Conservation (phyloP, 1,140 invertebrate species). For the Schlechtendalia chinensis region DNA sequence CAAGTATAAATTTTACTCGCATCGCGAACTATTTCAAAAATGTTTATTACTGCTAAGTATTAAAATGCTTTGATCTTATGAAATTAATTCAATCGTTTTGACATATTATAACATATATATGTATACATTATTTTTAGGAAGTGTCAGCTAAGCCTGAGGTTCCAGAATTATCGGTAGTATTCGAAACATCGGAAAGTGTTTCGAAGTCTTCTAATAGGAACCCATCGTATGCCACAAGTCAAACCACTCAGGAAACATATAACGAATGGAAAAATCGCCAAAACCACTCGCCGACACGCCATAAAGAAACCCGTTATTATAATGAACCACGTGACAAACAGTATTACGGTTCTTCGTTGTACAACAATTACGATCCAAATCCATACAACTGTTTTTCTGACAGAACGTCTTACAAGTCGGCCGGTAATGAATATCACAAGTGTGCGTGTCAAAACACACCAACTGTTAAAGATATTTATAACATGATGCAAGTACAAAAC, state of each 20-base stretch:
- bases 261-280: conserved; percentile 40
- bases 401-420: background rate
- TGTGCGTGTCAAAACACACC: conserved; percentile 23
- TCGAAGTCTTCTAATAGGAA: background rate
- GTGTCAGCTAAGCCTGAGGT: conserved; percentile 44
- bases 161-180: conserved; percentile 51
- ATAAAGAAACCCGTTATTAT: conserved; percentile 22
- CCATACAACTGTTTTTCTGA: conserved; percentile 13
- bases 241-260: conserved; percentile 30
- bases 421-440: background rate
- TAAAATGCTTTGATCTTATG: background rate
- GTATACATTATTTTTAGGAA: conserved; percentile 44
- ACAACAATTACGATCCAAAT: conserved; percentile 20
- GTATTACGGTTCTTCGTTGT: conserved; percentile 12
- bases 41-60: background rate
- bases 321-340: conserved; percentile 7
- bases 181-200: conserved; percentile 24
- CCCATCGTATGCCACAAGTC: background rate
- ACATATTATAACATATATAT: background rate
- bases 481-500: conserved; percentile 46
- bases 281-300: background rate
- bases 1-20: conserved; percentile 28
- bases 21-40: background rate
- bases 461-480: conserved; percentile 46
- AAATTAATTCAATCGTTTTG: background rate